These are phyloP conservation scores for Acholoe squamosa DNA, from an alignment of 2,888 invertebrate genomes.

Conservation along the genomic window DNA sequence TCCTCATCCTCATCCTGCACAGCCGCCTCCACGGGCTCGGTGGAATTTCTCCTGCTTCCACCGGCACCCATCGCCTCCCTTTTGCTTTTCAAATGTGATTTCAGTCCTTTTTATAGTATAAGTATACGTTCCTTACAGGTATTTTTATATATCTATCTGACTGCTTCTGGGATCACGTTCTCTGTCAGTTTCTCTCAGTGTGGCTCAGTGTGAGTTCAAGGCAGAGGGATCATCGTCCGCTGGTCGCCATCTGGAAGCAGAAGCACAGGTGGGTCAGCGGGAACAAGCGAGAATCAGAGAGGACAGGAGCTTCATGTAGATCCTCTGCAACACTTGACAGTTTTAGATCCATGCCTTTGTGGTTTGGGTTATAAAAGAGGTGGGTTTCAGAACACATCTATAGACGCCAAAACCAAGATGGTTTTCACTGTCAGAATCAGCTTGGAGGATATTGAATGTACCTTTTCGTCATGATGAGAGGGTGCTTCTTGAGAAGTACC, in stretches of 20 bases:
- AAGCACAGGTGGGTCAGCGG: background rate
- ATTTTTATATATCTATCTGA: background rate
- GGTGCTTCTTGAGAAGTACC: too few relatives aligned
- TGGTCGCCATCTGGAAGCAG: background rate
- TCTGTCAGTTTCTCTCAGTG: too few relatives aligned
- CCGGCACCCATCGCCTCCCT: slow-evolving; percentile 41
- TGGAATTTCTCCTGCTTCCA: slow-evolving; percentile 59
- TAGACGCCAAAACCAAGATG: background rate
- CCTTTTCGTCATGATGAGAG: too few relatives aligned
- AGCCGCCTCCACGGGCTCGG: slow-evolving; percentile 43
- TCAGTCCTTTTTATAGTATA: background rate
- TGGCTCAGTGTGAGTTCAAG: background rate
- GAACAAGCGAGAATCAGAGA: background rate
- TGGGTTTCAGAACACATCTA: background rate
- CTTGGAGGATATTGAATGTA: too few relatives aligned
- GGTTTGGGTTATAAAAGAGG: background rate
- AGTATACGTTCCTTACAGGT: too few relatives aligned
- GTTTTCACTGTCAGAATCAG: background rate
- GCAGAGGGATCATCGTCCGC: background rate
- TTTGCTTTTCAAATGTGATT: background rate
- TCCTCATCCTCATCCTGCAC: background rate
- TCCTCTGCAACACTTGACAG: background rate
- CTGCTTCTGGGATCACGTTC: too few relatives aligned
- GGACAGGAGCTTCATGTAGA: background rate
- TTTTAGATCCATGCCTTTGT: background rate